Evolutionary conservation across 2,888 invertebrate species (phyloP), one percentile per base, ranked within the genome.

Genomic region (Chelonus formosanus): DNA sequence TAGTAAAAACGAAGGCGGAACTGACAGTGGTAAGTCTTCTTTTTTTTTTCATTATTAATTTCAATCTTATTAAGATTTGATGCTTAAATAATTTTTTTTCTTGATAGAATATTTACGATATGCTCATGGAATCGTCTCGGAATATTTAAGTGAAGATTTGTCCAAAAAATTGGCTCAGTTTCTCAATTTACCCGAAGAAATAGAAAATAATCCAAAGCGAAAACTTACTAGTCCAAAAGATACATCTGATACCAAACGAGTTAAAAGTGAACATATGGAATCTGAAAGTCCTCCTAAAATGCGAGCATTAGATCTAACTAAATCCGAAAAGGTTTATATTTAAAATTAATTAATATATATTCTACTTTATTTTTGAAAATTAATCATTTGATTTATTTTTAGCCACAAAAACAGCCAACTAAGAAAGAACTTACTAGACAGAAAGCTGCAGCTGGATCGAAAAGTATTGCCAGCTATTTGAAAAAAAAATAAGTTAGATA

Each of bases 381-480:
- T 20, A 20, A 20, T 20, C 20, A 20, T 20, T 20, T 20, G 1
- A 20, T 20, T 20, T 20, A 20, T 20, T 20, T 76, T 50, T 63
- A 87, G 78, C 85, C 80, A 6, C 77, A 78, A 40, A 87, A 89
- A 76, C 85, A 86, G 70, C 88, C 88, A 67, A 77, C 85, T 52
- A 87, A 91, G 5, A 94, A 93, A 84, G 92, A 93, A 76, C 91
- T 93, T 75, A 89, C 91, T 0, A 86, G 90, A 74, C 89, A 90
- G 75, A 94, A 92, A 82, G 91, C 93, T 63, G 94, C 94, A 40
- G 87, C 88, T 75, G 92, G 93, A 58, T 91, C 91, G 36, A 94
- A 93, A 85, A 91, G 88, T 75, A 93, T 94, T 79, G 89, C 91
- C 61, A 90, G 91, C 43, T 94, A 93, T 85, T 94, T 94, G 81